phyloP scores from a whole-genome alignment of 1,140 invertebrate species.

The Diuraphis noxia region DNA sequence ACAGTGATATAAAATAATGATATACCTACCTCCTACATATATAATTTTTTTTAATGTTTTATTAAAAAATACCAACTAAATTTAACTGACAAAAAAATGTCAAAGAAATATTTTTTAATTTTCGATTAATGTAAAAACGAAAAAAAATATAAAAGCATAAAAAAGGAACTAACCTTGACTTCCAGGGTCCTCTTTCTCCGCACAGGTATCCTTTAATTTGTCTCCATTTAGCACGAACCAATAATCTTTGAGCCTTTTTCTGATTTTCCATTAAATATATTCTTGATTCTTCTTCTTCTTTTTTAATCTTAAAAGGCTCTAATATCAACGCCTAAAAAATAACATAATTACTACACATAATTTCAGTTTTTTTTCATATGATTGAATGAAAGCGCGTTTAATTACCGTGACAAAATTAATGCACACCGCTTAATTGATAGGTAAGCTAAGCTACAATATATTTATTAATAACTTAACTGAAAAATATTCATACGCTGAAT shows the following conservation, averaged over 20 bases:
- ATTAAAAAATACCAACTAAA: neutral
- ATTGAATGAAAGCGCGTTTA: conserved; percentile 16
- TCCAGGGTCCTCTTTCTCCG: conserved; percentile 67
- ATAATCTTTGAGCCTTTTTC: conserved; percentile 61
- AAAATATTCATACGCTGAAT: conserved; percentile 22
- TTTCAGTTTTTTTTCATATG: neutral
- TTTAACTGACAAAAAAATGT: neutral
- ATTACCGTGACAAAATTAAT: neutral
- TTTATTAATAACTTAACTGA: neutral
- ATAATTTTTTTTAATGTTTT: neutral
- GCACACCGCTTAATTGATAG: neutral
- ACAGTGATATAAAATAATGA: neutral
- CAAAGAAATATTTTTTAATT: neutral
- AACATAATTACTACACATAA: neutral
- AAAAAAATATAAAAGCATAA: neutral
- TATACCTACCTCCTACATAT: neutral
- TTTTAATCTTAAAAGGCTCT: conserved; percentile 64
- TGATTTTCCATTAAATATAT: conserved; percentile 56
- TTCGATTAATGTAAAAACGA: neutral
- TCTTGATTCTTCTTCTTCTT: conserved; percentile 62
- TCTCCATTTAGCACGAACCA: conserved; percentile 65
- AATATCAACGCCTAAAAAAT: conserved; percentile 58
- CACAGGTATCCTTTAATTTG: conserved; percentile 64
- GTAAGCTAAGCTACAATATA: neutral
- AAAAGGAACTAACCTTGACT: conserved; percentile 60